Base-by-base conservation (phyloP, 2,113 vertebrate genomes). In the Catharus bicknelli region DNA sequence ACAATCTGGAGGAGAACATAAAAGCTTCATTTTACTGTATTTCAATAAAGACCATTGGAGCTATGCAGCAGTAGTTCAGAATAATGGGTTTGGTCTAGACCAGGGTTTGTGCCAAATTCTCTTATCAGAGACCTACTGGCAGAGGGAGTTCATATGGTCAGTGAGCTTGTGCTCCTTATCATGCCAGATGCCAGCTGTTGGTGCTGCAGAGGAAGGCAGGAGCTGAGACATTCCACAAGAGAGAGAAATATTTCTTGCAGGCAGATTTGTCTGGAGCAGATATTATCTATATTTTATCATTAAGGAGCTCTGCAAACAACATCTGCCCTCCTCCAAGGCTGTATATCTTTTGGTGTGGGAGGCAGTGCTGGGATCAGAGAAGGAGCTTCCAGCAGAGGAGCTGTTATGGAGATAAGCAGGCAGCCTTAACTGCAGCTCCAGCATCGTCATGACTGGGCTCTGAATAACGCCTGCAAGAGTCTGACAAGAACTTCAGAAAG, bases 391-490 rank as follows among this genome's bases (percentile, higher is more conserved):
- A 48, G 40, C n/a, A 82, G 30, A 82, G n/a, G n/a, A 89, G 22
- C 40, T 63, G 10, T 16, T 81, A 16, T 19, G 7, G 18, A 54
- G 57, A 72, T 21, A 74, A 86, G 53, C 62, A 79, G 16, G 29
- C 19, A 73, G 32, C 5, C 9, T 57, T 18, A 18, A 19, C 29
- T 38, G 21, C 16, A 50, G 18, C 27, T 72, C 19, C 81, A 4
- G 0, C 16, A 13, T 29, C 0, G 0, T 45, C 30, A 6, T 1
- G 1, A 1, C 3, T 75, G 53, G 45, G 8, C 14, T 53, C 36
- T 40, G 53, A 81, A 66, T 59, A 75, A 66, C 69, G 58, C 16
- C 32, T 68, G 22, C 9, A 38, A 23, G 48, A 78, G 7, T 40
- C 45, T 54, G 17, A 38, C 26, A 64, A 54, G 7, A 79, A 50